Base-by-base conservation (phyloP, 2,888 invertebrate species). In the Empis stercorea region DNA sequence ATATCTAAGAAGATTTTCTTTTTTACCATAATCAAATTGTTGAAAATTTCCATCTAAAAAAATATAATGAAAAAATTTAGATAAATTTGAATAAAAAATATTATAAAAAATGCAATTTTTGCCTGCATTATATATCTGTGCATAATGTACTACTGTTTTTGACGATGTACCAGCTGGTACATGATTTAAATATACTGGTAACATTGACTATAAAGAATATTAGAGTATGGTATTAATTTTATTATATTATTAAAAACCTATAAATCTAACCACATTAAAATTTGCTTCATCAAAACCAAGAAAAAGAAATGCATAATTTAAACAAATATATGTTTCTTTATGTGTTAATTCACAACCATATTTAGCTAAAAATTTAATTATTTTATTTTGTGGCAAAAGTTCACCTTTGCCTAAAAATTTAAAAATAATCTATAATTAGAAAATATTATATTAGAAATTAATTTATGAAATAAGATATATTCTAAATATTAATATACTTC, bases 211-310 rank as follows among this genome's bases (percentile, higher is more conserved):
- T 75, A 20, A 20, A 20, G 3, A 20, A n/a, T n/a, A n/a, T n/a
- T n/a, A n/a, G n/a, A n/a, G n/a, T n/a, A n/a, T n/a, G n/a, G n/a
- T n/a, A n/a, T n/a, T n/a, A n/a, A n/a, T n/a, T n/a, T n/a, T n/a
- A n/a, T n/a, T n/a, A n/a, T n/a, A n/a, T n/a, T n/a, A n/a, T n/a
- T n/a, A n/a, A n/a, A n/a, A n/a, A n/a, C n/a, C n/a, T n/a, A n/a
- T n/a, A n/a, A n/a, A 20, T 20, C 44, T 37, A 46, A 52, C 52
- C 43, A 50, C 48, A 46, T 87, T 83, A 50, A 85, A 76, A 61
- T 86, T 78, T 15, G 68, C 67, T 43, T 72, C 69, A 63, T 84
- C 85, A 56, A 78, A 80, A 0, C 91, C 91, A 52, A 78, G 79
- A 2, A 88, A 58, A 11, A 82, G 65, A 61, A 87, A 87, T 48